Evolutionary conservation across 2,888 invertebrate species (phyloP), one percentile per base, ranked within the genome.

Genomic region (Drosophila helvetica): DNA sequence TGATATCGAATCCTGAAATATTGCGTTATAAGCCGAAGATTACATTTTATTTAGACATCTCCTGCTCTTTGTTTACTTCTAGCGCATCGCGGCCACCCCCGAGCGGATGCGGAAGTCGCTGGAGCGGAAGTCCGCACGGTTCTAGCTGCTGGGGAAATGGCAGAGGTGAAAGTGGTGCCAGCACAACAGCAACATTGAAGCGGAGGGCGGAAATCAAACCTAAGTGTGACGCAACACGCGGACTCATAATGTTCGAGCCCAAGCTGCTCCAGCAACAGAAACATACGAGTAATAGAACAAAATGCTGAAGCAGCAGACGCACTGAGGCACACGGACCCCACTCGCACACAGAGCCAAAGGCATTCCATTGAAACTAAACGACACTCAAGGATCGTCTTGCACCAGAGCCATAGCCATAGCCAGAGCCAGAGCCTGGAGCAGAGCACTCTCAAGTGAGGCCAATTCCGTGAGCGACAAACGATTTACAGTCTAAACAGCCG

Each of bases 121-220:
- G 9, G 38, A 18, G 48, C 60, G 71, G 67, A 67, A 60, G 61
- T 70, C 46, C 60, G 46, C 38, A 9, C 46, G 46, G n/a, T 30
- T 58, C 30, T 42, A 53, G 48, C 62, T 27, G 19, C 10, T 19
- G n/a, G 47, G 52, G 22, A 55, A 30, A 25, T 50, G 30, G 30
- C 19, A 15, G 42, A 57, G 59, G 47, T 53, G 73, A 70, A 62
- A 69, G 80, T 70, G 83, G 64, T 72, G 74, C 68, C 58, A 59
- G 57, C 68, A 46, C 51, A 78, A 47, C 61, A 46, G 45, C 59
- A 46, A 72, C 67, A 61, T 66, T 27, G 22, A 33, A 50, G 9
- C 47, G 59, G 64, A 69, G 59, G 63, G 55, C 79, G 84, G 63
- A 76, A 78, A 60, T 64, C 66, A 47, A 71, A 66, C 74, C 62